Conservation (phyloP, 2,797 vertebrate species). For the Tangara arthus region DNA sequence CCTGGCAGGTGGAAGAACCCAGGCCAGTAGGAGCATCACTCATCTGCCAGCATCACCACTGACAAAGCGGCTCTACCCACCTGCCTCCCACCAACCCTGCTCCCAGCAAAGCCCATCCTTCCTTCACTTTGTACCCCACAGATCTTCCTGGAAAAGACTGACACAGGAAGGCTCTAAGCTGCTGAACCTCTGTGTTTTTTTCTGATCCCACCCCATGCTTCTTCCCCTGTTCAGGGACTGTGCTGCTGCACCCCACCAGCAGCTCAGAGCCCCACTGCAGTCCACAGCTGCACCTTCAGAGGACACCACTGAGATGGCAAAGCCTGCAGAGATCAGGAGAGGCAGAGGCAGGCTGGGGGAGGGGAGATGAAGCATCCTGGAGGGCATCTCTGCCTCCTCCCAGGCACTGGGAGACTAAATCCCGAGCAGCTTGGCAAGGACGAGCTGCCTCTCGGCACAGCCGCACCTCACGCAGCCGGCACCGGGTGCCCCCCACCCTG, state of each 20-base stretch:
- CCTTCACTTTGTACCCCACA: not conserved
- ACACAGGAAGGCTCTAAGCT: not conserved
- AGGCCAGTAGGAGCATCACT: not conserved
- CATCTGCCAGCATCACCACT: not conserved
- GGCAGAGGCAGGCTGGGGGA: not conserved
- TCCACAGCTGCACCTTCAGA: not conserved
- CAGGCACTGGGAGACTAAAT: not conserved
- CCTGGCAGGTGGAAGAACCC: not conserved
- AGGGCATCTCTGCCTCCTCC: constrained; percentile 30
- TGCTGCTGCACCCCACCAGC: not conserved
- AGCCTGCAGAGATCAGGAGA: not conserved
- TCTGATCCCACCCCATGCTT: not conserved
- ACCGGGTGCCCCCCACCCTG: not conserved
- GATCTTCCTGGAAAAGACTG: not conserved
- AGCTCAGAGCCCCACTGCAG: not conserved
- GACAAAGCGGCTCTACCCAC: constrained; percentile 15
- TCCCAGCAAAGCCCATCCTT: not conserved
- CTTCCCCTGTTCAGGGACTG: not conserved
- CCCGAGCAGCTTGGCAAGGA: not conserved
- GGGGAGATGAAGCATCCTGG: constrained; percentile 26
- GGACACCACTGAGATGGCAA: not conserved
- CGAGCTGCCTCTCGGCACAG: not conserved
- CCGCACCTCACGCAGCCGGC: not conserved
- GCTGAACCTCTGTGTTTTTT: not conserved
- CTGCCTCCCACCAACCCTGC: not conserved